Conservation (phyloP, 1,140 invertebrate species). For the Drosophila bifasciata region DNA sequence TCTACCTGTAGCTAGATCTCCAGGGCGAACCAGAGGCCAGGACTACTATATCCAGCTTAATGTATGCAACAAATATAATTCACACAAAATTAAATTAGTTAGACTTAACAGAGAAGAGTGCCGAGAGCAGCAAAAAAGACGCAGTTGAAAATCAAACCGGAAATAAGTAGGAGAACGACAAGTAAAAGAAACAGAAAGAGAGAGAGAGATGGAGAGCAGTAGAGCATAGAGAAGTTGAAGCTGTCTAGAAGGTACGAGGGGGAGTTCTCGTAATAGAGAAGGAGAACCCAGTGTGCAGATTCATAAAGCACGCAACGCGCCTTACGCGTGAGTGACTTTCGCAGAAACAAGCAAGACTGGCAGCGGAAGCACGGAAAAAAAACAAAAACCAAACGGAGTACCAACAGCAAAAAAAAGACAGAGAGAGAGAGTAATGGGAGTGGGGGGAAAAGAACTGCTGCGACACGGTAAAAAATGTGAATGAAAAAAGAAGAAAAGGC, state of each 20-base stretch:
- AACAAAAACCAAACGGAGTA: slow-evolving; percentile 17
- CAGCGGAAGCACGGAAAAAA: slow-evolving; percentile 41
- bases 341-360: slow-evolving; percentile 6
- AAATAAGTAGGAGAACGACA: slow-evolving; percentile 19
- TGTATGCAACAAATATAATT: slow-evolving; percentile 74
- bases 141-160: slow-evolving; percentile 58
- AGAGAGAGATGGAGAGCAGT: not conserved
- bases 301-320: slow-evolving; percentile 71
- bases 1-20: slow-evolving; percentile 20
- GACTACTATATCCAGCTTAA: slow-evolving; percentile 47
- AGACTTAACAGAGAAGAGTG: slow-evolving; percentile 73
- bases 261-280: slow-evolving; percentile 63
- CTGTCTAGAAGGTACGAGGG: slow-evolving; percentile 37
- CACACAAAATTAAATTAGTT: slow-evolving; percentile 78
- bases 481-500: slow-evolving; percentile 16
- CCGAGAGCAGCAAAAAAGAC: slow-evolving; percentile 48
- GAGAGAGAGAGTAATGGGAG: not conserved
- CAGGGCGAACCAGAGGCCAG: not conserved
- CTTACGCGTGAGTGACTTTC: slow-evolving; percentile 69
- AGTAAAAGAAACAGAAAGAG: no score
- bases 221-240: slow-evolving; percentile 29
- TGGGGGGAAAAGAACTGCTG: slow-evolving; percentile 22
- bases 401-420: slow-evolving; percentile 12
- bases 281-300: slow-evolving; percentile 40
- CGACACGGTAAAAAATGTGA: slow-evolving; percentile 52